Evolutionary conservation across 2,888 invertebrate genomes (phyloP).

Genomic region (Sinhomidia bicolor): DNA sequence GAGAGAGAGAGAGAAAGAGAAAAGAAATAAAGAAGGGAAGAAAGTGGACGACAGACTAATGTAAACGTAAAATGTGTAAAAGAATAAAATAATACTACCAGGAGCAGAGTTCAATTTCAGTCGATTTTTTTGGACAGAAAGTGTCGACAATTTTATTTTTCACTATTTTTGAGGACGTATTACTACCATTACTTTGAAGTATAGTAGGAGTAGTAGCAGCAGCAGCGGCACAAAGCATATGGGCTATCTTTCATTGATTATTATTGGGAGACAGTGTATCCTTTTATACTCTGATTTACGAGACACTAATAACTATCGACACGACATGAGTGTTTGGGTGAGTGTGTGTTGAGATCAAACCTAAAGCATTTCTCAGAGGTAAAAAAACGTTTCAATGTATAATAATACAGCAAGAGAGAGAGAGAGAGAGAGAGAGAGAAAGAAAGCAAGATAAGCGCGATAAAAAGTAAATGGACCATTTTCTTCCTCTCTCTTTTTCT

Average conservation of each 20-base stretch:
- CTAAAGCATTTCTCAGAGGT: background rate
- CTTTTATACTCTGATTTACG: slow-evolving; percentile 79
- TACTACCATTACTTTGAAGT: background rate
- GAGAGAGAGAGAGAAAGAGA: background rate
- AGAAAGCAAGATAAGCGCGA: too few relatives aligned
- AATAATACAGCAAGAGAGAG: background rate
- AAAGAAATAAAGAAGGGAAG: slow-evolving; percentile 25
- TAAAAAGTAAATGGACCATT: slow-evolving; percentile 76
- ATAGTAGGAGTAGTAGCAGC: background rate
- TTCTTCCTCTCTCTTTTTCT: slow-evolving; percentile 65
- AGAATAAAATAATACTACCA: slow-evolving; percentile 28
- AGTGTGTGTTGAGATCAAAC: background rate
- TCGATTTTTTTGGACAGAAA: slow-evolving; percentile 45
- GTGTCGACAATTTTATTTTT: slow-evolving; percentile 31
- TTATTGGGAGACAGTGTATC: slow-evolving; percentile 68
- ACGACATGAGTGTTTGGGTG: slow-evolving; percentile 60
- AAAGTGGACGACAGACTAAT: slow-evolving; percentile 10
- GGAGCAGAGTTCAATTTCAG: slow-evolving; percentile 70
- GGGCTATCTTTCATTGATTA: background rate
- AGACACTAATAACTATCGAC: slow-evolving; percentile 80
- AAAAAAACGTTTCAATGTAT: background rate
- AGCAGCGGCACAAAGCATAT: too few relatives aligned
- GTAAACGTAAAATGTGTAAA: slow-evolving; percentile 50
- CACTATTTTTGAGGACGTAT: slow-evolving; percentile 5
- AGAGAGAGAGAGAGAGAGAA: background rate